Evolutionary conservation across 2,113 vertebrate species (phyloP).

Genomic region (Perccottus glenii): DNA sequence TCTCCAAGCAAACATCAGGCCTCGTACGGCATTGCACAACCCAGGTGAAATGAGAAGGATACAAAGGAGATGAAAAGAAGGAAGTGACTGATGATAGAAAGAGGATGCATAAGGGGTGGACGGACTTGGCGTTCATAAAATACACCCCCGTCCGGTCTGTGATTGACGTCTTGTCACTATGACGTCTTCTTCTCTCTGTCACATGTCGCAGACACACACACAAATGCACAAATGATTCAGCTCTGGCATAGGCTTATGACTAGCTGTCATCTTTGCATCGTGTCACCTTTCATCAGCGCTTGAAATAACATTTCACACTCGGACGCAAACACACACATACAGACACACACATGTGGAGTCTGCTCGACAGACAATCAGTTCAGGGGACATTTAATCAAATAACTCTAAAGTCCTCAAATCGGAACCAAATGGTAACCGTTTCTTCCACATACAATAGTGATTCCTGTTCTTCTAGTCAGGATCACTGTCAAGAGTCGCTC

Average conservation of each 20-base stretch:
- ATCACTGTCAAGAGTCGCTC: conserved; percentile 56
- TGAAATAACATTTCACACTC: conserved; percentile 91
- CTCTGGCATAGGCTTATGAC: conserved; percentile 87
- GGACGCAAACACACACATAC: conserved; percentile 27
- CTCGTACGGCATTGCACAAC: conserved; percentile 2
- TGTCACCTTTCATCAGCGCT: conserved; percentile 97
- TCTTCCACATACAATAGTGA: conserved; percentile 81
- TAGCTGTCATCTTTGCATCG: conserved; percentile 93
- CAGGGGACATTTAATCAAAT: conserved; percentile 93
- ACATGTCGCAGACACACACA: conserved; percentile 46
- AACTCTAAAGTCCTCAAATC: conserved; percentile 93
- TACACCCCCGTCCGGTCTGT: conserved; percentile 46
- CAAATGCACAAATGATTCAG: conserved; percentile 84
- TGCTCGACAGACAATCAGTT: conserved; percentile 69
- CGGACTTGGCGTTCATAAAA: conserved; percentile 54
- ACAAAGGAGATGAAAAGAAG: conserved; percentile 56
- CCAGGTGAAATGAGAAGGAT: conserved; percentile 44
- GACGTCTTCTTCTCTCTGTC: conserved; percentile 65
- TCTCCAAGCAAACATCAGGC: conserved; percentile 38
- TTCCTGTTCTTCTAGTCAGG: conserved; percentile 67
- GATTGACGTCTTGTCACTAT: conserved; percentile 65
- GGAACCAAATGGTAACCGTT: conserved; percentile 93
- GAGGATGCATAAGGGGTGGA: conserved; percentile 52
- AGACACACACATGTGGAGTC: conserved; percentile 21
- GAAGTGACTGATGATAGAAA: conserved; percentile 60